A percentile compares a stretch with the other conserved stretches of the same genome.
phyloP scores from a whole-genome alignment of 2,113 vertebrate genomes.

The Gobio gobio region DNA sequence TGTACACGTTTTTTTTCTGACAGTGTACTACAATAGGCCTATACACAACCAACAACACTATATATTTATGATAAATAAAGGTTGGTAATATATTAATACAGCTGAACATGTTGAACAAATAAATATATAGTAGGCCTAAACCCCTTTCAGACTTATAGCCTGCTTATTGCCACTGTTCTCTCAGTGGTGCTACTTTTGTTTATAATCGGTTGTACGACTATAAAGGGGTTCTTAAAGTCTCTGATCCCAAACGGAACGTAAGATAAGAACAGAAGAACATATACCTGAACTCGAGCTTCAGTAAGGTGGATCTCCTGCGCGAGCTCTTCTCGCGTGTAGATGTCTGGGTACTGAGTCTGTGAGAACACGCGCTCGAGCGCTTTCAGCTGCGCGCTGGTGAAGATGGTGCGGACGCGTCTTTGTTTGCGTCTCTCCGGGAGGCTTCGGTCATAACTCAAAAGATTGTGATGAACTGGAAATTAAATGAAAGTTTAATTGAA shows the following conservation, averaged over 20 bases:
- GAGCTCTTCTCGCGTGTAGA: slow-evolving; percentile 96
- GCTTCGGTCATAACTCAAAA: slow-evolving; percentile 3
- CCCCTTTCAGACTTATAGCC: background rate
- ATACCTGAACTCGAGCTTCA: slow-evolving; percentile 95
- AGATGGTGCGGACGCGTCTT: slow-evolving; percentile 94
- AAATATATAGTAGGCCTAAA: too few relatives aligned
- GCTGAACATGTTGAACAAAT: background rate
- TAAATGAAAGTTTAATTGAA: background rate
- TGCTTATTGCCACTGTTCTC: background rate
- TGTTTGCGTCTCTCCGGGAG: slow-evolving; percentile 84
- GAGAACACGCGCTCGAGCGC: slow-evolving; percentile 96
- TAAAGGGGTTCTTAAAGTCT: background rate
- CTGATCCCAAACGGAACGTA: background rate
- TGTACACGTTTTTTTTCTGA: too few relatives aligned
- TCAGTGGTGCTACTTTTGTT: background rate
- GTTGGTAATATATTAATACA: background rate
- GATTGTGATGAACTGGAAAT: slow-evolving; percentile 21
- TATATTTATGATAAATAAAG: background rate
- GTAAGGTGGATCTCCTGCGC: slow-evolving; percentile 92
- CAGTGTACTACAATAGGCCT: too few relatives aligned
- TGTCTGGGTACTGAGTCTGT: slow-evolving; percentile 95
- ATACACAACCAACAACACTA: background rate
- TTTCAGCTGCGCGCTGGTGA: slow-evolving; percentile 95
- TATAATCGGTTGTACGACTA: background rate
- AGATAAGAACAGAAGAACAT: background rate